A percentile compares a stretch with the other conserved stretches of the same genome.
phyloP scores from a whole-genome alignment of 1,140 invertebrate species.

The Archivesica marissinica region DNA sequence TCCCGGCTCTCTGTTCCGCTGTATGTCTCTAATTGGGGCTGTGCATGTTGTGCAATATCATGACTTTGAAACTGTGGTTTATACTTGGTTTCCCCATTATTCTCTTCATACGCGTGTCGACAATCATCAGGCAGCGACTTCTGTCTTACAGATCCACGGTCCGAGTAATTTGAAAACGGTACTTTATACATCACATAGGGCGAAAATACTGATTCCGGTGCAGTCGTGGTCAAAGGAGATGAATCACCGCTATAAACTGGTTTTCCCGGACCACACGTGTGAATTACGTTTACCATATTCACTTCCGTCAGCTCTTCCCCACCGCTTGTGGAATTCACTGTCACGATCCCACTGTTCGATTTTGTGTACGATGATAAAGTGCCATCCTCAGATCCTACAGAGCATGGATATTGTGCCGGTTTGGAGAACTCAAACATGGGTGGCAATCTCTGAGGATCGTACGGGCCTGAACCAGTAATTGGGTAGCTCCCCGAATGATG shows the following conservation, averaged over 20 bases:
- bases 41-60: neutral
- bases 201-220: constrained; percentile 23
- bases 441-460: constrained; percentile 36
- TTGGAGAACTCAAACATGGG: constrained; percentile 49
- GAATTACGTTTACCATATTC: neutral
- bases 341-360: neutral
- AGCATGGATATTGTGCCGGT: neutral
- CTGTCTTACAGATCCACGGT: neutral
- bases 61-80: constrained; percentile 14
- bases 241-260: neutral
- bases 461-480: neutral
- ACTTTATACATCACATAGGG: constrained; percentile 37
- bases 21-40: constrained; percentile 10
- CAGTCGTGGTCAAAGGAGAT: constrained; percentile 12
- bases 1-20: constrained; percentile 28
- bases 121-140: neutral
- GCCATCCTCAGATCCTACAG: neutral
- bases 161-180: constrained; percentile 29
- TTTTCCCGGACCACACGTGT: neutral
- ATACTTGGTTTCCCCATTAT: constrained; percentile 9
- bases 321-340: neutral
- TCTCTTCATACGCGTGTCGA: neutral
- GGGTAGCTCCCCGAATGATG: neutral
- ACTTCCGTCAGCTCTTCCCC: constrained; percentile 10
- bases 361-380: constrained; percentile 22